Evolutionary conservation across 2,797 vertebrate genomes (phyloP), one percentile per base, ranked within the genome.

Genomic region (Nannoperca obscura): DNA sequence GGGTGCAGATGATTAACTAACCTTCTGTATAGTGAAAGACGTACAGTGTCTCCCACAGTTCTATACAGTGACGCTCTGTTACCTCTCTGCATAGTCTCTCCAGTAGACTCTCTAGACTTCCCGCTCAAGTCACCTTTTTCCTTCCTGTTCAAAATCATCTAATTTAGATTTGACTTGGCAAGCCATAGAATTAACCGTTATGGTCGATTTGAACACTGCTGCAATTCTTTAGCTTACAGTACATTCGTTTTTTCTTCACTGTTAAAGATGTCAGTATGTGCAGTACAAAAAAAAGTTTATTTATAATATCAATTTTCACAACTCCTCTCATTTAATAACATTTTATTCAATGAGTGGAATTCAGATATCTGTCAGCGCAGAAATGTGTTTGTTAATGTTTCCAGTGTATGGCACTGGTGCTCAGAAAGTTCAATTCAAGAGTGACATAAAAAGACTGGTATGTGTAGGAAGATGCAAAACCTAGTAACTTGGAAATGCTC

Each of bases 1-100:
- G 76, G 80, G n/a, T 73, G 30, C 71, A 77, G 72, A 1, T 7
- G 71, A 83, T 93, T 92, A 91, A 90, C 82, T 89, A 93, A 92
- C 67, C 55, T 47, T 81, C 77, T 88, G 84, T 80, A 85, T 58
- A 82, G 82, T 92, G 81, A 94, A 94, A 94, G 92, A 91, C 89
- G 2, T 86, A 82, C 92, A 91, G 91, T 95, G 88, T 89, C 36
- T 38, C 79, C 86, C 64, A 72, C 81, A 92, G 86, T 55, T 76
- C 82, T 74, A 71, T 80, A 95, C 92, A 94, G 86, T 93, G 75
- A 73, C 1, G 61, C 92, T 92, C 91, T 94, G 94, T 95, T 91
- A 80, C 72, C 64, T 42, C 22, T 67, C 75, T 71, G 54, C 57
- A 60, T 66, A 71, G 77, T 81, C 81, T 77, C 81, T 66, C 66